phyloP scores from a whole-genome alignment of 2,888 invertebrate genomes.

The Plebejus melissa region DNA sequence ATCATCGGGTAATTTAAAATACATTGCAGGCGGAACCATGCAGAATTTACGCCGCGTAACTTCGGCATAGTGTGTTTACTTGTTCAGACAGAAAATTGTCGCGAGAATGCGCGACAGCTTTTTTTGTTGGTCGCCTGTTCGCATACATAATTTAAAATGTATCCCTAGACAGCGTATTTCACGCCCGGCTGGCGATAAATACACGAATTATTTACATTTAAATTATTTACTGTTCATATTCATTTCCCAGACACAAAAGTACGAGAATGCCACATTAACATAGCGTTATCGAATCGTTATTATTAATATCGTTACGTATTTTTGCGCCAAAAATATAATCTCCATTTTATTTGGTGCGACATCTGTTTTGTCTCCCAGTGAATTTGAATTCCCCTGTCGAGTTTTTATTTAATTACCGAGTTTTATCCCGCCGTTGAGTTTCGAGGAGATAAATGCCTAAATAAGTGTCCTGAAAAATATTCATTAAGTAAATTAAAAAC shows the following conservation, averaged over 20 bases:
- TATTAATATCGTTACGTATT: not conserved
- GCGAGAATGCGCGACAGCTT: too few species aligned
- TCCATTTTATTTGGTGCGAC: not conserved
- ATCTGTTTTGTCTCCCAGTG: not conserved
- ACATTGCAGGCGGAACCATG: too few species aligned
- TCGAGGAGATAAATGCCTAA: not conserved
- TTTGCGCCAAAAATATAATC: not conserved
- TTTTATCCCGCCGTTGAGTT: not conserved
- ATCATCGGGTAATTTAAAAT: too few species aligned
- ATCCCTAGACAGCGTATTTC: not conserved
- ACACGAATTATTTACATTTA: not conserved
- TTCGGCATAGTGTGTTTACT: too few species aligned
- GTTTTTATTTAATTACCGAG: not conserved
- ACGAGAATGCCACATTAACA: not conserved
- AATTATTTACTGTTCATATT: not conserved
- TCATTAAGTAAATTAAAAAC: not conserved
- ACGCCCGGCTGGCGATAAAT: not conserved
- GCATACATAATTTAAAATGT: not conserved
- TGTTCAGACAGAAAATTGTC: too few species aligned
- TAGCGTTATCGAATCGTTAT: not conserved
- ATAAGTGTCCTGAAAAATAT: not conserved
- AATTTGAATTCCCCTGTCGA: not conserved
- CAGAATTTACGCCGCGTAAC: too few species aligned
- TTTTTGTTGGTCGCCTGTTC: not conserved
- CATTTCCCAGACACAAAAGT: not conserved